These are phyloP conservation scores for Campaea margaritaria DNA, from an alignment of 2,888 invertebrate genomes.

Conservation along the genomic window DNA sequence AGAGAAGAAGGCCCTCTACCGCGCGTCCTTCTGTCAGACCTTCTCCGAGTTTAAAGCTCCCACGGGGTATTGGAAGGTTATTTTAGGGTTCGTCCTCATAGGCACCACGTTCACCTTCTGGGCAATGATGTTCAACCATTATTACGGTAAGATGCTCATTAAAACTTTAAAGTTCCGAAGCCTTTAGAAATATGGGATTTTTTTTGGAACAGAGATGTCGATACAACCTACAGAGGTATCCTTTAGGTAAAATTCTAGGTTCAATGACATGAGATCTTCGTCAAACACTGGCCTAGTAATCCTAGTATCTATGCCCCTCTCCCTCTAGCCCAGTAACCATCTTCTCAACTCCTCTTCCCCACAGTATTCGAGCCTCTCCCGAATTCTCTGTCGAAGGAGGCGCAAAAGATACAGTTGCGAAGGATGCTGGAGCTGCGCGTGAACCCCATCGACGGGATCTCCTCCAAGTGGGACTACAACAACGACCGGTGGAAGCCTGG, in stretches of 20 bases:
- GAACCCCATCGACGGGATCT: constrained; percentile 92
- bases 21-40: constrained; percentile 97
- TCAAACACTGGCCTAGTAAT: too few relatives aligned
- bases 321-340: too few relatives aligned
- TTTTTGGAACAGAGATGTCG: too few relatives aligned
- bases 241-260: too few relatives aligned
- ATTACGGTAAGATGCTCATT: constrained; percentile 77
- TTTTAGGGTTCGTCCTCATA: constrained; percentile 84
- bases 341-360: too few relatives aligned
- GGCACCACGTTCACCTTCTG: constrained; percentile 84
- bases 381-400: constrained; percentile 87
- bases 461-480: constrained; percentile 94
- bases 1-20: constrained; percentile 97
- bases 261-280: too few relatives aligned
- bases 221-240: too few relatives aligned
- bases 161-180: too few relatives aligned
- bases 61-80: constrained; percentile 92
- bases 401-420: constrained; percentile 89
- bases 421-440: constrained; percentile 90
- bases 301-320: too few relatives aligned
- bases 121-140: constrained; percentile 84
- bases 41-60: constrained; percentile 94
- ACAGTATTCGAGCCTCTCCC: constrained; percentile 87
- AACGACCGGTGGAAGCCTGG: constrained; percentile 91
- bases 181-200: too few relatives aligned